phyloP scores from a whole-genome alignment of 2,797 vertebrate genomes.

The Pogoniulus pusillus region DNA sequence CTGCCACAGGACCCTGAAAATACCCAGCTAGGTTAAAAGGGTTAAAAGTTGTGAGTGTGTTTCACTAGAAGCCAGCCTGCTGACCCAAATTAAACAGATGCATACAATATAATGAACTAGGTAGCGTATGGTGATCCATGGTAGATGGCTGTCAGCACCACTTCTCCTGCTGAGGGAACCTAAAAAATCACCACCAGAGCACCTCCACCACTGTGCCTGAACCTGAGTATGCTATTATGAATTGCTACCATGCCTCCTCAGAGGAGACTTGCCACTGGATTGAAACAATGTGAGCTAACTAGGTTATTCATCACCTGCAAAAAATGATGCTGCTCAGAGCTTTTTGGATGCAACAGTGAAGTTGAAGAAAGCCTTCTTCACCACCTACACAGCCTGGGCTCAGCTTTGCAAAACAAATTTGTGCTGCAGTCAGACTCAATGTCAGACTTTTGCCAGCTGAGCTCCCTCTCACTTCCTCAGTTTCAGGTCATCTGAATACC shows the following conservation, averaged over 20 bases:
- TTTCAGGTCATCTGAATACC: slow-evolving; percentile 66
- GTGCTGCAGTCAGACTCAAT: slow-evolving; percentile 62
- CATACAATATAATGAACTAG: not conserved
- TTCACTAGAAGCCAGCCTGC: not conserved
- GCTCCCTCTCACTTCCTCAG: slow-evolving; percentile 62
- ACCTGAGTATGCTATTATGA: rapidly evolving
- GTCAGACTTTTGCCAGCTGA: slow-evolving; percentile 69
- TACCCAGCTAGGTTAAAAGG: not conserved
- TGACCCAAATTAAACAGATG: not conserved
- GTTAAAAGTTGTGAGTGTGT: not conserved
- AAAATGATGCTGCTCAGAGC: slow-evolving; percentile 9
- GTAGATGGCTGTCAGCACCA: rapidly evolving
- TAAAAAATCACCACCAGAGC: not conserved
- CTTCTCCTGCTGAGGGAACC: not conserved
- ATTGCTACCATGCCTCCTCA: not conserved
- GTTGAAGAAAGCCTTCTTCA: slow-evolving; percentile 56
- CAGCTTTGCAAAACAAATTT: slow-evolving; percentile 49
- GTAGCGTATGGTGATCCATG: not conserved
- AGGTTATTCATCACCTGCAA: slow-evolving; percentile 57
- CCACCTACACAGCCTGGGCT: slow-evolving; percentile 51
- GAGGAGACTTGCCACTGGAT: not conserved
- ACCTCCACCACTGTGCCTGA: not conserved
- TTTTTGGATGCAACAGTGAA: slow-evolving; percentile 44
- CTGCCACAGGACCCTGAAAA: not conserved
- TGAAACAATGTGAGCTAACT: slow-evolving; percentile 37